phyloP scores from a whole-genome alignment of 64 coral and sea anemone species.

The Pocillopora verrucosa region DNA sequence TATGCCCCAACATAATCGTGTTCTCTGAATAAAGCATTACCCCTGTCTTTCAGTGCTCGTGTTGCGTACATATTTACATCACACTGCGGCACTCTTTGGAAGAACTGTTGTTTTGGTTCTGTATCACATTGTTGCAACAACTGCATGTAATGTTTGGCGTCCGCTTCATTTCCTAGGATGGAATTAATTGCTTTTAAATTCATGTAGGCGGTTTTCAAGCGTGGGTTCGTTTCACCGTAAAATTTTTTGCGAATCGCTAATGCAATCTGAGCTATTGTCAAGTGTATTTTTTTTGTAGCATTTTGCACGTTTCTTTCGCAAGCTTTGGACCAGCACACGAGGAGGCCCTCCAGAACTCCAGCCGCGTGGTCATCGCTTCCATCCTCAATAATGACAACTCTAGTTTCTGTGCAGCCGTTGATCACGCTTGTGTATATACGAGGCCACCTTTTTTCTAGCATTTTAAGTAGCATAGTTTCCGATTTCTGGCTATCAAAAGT shows the following conservation, averaged over 20 bases:
- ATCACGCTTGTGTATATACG: not conserved
- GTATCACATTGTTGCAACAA: not conserved
- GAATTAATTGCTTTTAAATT: not conserved
- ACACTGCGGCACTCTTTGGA: accelerated
- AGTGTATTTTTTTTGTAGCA: not conserved
- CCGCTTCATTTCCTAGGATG: not conserved
- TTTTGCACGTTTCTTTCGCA: not conserved
- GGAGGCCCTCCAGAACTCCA: not conserved
- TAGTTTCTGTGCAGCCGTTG: not conserved
- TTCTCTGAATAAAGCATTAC: too few species aligned
- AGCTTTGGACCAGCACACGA: not conserved
- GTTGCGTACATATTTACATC: not conserved
- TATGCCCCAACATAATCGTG: not conserved
- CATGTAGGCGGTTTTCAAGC: too few species aligned
- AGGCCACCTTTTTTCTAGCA: not conserved
- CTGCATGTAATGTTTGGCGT: not conserved
- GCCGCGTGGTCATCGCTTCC: not conserved
- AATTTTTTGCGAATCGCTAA: not conserved
- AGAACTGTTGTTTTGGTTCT: not conserved
- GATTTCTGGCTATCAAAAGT: not conserved
- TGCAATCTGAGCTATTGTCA: not conserved
- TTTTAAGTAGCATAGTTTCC: not conserved
- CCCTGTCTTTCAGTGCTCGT: not conserved
- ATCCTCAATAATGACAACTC: not conserved
- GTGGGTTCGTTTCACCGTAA: not conserved